Evolutionary conservation across 2,888 invertebrate species (phyloP).

Genomic region (Phengaris alcon): DNA sequence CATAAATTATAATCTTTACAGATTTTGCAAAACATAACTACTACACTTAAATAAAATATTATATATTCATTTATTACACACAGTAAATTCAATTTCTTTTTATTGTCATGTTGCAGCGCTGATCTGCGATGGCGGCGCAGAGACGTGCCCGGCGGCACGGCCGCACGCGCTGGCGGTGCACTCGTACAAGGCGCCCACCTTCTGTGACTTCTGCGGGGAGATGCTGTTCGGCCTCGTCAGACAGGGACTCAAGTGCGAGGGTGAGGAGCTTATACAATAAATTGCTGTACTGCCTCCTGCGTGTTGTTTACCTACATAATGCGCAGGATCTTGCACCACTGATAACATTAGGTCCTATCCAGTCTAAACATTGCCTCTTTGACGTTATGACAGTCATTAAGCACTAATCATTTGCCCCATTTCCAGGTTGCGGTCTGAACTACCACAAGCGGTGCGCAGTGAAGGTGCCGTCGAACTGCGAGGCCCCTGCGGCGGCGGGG

Average conservation of each 20-base stretch:
- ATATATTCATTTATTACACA: no score
- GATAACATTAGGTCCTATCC: no score
- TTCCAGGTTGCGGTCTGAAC: constrained; percentile 95
- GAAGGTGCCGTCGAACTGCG: constrained; percentile 98
- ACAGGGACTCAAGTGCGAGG: constrained; percentile 99
- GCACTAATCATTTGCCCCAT: neutral
- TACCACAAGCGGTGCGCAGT: constrained; percentile 98
- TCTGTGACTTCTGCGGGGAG: constrained; percentile 99
- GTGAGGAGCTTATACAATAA: constrained; percentile 64
- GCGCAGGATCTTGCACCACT: no score
- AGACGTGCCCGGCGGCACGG: constrained; percentile 81
- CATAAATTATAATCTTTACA: no score
- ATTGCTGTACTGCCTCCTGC: no score
- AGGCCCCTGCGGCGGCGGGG: constrained; percentile 41
- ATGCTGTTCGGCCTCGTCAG: constrained; percentile 99
- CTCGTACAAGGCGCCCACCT: constrained; percentile 99
- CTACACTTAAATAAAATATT: no score
- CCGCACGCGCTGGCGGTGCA: constrained; percentile 97
- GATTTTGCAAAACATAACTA: no score
- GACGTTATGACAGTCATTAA: no score
- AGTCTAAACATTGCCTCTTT: no score
- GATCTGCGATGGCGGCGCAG: constrained; percentile 65
- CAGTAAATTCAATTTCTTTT: no score
- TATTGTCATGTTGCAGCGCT: constrained; percentile 52
- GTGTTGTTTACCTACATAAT: no score